Evolutionary conservation across 2,888 invertebrate species (phyloP).

Genomic region (Leuctra nigra): DNA sequence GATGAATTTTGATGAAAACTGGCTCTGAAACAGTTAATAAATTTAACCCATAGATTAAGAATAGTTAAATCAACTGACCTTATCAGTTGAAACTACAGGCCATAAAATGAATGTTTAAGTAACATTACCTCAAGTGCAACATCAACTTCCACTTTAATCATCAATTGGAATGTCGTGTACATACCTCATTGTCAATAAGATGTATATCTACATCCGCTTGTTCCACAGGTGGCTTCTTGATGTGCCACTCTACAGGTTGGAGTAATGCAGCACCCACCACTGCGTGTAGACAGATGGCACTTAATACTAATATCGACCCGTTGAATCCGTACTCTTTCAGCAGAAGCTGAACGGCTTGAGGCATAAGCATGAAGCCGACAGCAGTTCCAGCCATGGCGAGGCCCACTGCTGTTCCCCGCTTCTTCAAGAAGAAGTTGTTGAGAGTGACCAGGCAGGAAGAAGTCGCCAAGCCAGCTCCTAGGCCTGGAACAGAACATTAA

Average conservation of each 20-base stretch:
- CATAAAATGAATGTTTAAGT: no score
- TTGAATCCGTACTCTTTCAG: constrained; percentile 57
- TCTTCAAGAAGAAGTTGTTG: constrained; percentile 68
- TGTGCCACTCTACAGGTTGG: constrained; percentile 66
- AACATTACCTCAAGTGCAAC: no score
- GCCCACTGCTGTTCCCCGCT: constrained; percentile 72
- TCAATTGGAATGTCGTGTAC: no score
- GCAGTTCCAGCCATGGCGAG: constrained; percentile 75
- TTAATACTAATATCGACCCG: constrained; percentile 60
- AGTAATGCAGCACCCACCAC: constrained; percentile 59
- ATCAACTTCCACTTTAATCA: no score
- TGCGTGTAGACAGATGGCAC: constrained; percentile 60
- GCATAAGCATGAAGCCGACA: constrained; percentile 72
- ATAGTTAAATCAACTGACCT: no score
- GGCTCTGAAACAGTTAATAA: no score
- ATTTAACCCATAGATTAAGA: no score
- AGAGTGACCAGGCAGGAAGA: constrained; percentile 72
- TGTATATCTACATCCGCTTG: constrained; percentile 42
- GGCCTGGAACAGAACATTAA: constrained; percentile 43
- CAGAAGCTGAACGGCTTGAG: constrained; percentile 58
- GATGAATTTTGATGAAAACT: no score
- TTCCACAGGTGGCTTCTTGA: no score
- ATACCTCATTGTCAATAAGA: neutral
- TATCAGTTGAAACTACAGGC: no score
- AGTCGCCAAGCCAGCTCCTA: constrained; percentile 69